Conservation (phyloP, 2,113 vertebrate genomes). For the Psophia crepitans region DNA sequence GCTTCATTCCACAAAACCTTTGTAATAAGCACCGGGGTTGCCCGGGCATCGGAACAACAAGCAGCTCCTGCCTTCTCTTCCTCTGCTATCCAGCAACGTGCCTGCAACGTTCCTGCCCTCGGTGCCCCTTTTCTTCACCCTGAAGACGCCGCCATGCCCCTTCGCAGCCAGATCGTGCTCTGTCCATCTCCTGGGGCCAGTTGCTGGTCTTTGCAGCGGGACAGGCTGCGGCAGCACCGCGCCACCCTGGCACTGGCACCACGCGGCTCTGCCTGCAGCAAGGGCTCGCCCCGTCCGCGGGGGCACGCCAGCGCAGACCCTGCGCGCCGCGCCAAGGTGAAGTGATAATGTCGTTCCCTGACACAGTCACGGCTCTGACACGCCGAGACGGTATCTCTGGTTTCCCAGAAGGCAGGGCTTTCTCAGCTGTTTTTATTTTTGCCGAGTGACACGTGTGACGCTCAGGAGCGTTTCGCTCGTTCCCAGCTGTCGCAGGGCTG, state of each 20-base stretch:
- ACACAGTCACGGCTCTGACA: not conserved
- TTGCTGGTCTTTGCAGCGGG: rapidly evolving
- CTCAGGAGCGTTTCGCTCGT: not conserved
- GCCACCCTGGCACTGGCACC: too few species aligned
- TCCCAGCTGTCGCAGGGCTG: not conserved
- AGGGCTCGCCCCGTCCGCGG: rapidly evolving
- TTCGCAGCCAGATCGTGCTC: rapidly evolving
- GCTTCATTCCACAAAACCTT: not conserved
- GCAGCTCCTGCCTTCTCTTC: not conserved
- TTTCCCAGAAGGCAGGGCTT: not conserved
- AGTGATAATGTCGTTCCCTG: rapidly evolving
- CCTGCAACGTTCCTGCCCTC: not conserved
- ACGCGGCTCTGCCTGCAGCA: rapidly evolving
- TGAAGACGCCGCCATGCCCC: rapidly evolving
- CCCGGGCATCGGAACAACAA: not conserved
- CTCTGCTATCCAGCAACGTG: rapidly evolving
- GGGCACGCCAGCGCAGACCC: rapidly evolving
- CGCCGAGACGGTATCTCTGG: rapidly evolving
- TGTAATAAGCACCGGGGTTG: not conserved
- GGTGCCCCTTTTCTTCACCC: not conserved
- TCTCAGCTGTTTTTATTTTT: not conserved
- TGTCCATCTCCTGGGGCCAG: rapidly evolving
- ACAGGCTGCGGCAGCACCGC: not conserved
- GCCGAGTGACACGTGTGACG: not conserved
- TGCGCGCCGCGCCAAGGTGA: rapidly evolving